phyloP scores from a whole-genome alignment of 2,797 vertebrate species.

The Crenuchus spilurus region DNA sequence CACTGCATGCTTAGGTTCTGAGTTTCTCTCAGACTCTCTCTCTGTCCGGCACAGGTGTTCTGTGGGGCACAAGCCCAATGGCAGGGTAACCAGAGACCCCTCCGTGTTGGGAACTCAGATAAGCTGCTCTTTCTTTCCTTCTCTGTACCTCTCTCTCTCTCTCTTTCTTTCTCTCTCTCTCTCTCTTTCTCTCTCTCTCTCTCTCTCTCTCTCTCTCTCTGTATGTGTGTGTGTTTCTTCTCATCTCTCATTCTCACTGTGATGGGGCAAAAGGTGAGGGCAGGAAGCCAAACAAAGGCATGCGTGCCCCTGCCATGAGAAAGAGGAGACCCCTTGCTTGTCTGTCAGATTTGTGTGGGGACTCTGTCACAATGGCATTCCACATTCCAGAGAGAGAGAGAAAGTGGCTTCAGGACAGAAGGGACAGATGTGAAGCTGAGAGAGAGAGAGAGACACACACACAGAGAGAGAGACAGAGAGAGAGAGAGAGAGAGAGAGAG shows the following conservation, averaged over 20 bases:
- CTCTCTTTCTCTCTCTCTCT: constrained; percentile 35
- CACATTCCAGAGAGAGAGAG: constrained; percentile 48
- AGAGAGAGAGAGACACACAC: neutral
- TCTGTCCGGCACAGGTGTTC: constrained; percentile 53
- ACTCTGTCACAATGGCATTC: constrained; percentile 75
- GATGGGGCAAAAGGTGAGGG: constrained; percentile 52
- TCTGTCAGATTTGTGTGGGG: constrained; percentile 71
- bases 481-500: neutral
- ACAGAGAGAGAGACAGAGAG: neutral
- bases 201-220: constrained; percentile 33
- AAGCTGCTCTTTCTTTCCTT: constrained; percentile 53
- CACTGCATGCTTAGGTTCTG: neutral
- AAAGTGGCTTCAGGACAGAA: neutral
- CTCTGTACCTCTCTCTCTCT: constrained; percentile 44
- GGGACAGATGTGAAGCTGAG: neutral
- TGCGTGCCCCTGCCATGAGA: constrained; percentile 49
- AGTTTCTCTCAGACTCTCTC: constrained; percentile 16
- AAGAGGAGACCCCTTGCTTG: constrained; percentile 70
- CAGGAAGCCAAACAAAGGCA: constrained; percentile 49
- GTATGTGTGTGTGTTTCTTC: too few species aligned
- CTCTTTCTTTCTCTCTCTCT: constrained; percentile 37
- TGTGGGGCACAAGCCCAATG: constrained; percentile 48
- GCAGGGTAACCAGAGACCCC: constrained; percentile 57
- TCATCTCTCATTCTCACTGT: constrained; percentile 37
- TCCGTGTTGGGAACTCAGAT: constrained; percentile 55